Evolutionary conservation across 2,888 invertebrate genomes (phyloP).

Genomic region (Mylabris sibirica): DNA sequence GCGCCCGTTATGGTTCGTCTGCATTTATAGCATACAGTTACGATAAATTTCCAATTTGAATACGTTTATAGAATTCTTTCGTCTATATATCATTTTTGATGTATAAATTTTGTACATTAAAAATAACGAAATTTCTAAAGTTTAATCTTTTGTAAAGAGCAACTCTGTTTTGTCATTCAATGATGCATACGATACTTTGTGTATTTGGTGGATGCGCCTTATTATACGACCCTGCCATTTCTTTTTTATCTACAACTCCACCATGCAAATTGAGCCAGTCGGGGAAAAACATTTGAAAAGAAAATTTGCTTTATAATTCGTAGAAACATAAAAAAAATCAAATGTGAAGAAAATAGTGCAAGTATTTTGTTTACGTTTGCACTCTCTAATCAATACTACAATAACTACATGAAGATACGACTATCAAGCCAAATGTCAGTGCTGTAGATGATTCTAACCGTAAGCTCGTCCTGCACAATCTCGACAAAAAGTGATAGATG

Average conservation of each 20-base stretch:
- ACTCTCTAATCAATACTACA: background rate
- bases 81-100: conserved; percentile 29
- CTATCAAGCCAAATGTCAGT: background rate
- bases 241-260: background rate
- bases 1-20: conserved; percentile 20
- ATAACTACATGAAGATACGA: too few species aligned
- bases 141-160: conserved; percentile 26
- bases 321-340: background rate
- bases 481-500: conserved; percentile 58
- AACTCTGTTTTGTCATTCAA: conserved; percentile 21
- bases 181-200: conserved; percentile 19
- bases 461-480: conserved; percentile 45
- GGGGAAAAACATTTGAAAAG: background rate
- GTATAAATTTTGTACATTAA: conserved; percentile 25
- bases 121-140: conserved; percentile 25
- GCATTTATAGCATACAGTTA: conserved; percentile 41
- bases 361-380: background rate
- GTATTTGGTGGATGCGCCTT: conserved; percentile 14
- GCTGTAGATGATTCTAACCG: conserved; percentile 30
- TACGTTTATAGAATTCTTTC: conserved; percentile 39
- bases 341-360: background rate
- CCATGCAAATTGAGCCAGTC: background rate
- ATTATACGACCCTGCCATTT: conserved; percentile 7
- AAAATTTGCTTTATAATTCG: too few species aligned
- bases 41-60: conserved; percentile 42